Percentiles rank a stretch among this genome's conserved stretches.
These are phyloP conservation scores for Nebria salina DNA, from an alignment of 2,888 invertebrate species.

Conservation along the genomic window DNA sequence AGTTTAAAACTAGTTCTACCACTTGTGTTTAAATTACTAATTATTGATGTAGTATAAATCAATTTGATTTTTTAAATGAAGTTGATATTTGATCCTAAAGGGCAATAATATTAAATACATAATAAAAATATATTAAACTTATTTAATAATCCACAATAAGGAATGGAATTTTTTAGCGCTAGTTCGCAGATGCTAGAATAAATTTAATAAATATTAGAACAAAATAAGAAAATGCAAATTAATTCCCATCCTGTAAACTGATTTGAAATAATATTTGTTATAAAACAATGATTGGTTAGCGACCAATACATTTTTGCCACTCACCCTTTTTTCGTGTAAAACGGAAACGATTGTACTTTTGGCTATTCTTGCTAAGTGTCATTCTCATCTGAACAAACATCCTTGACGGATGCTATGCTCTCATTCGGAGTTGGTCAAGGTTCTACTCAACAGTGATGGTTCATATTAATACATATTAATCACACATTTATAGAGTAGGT, in stretches of 20 bases:
- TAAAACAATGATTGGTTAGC: too few species aligned
- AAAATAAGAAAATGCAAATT: too few species aligned
- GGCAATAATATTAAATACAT: background rate
- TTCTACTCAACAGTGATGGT: background rate
- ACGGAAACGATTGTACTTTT: too few species aligned
- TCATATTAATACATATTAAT: background rate
- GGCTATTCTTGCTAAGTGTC: too few species aligned
- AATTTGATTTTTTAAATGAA: background rate
- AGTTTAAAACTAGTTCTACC: background rate
- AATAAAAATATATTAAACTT: background rate
- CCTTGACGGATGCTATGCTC: background rate
- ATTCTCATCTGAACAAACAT: background rate
- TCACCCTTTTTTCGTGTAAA: too few species aligned
- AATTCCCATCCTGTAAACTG: too few species aligned
- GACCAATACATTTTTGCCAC: too few species aligned
- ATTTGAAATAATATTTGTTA: too few species aligned
- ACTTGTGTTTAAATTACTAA: background rate
- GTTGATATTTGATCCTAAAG: background rate
- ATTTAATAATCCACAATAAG: background rate
- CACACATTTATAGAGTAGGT: background rate
- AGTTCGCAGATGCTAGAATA: too few species aligned
- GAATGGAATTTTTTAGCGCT: too few species aligned
- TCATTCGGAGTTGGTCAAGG: background rate
- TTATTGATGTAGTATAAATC: background rate
- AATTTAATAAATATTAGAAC: too few species aligned